Percentiles rank a stretch among this genome's conserved stretches.
Conservation (phyloP, 2,888 invertebrate species). For the Octonoba sinensis region DNA sequence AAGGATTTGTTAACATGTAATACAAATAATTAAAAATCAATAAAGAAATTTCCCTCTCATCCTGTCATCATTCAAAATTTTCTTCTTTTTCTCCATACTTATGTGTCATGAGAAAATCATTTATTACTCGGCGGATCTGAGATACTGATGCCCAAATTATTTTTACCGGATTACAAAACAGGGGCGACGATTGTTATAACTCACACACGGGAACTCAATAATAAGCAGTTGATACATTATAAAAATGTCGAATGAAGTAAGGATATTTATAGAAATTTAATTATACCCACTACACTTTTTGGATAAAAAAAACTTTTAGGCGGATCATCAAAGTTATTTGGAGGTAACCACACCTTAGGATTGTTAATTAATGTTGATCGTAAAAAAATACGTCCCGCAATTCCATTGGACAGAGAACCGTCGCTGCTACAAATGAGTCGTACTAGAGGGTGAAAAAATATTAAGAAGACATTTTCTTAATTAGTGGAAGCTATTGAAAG, state of each 20-base stretch:
- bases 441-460: slow-evolving; percentile 1
- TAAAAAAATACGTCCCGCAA: slow-evolving; percentile 41
- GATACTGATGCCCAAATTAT: slow-evolving; percentile 39
- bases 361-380: slow-evolving; percentile 51
- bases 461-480: slow-evolving; percentile 15
- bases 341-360: slow-evolving; percentile 54
- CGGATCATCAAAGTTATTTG: slow-evolving; percentile 44
- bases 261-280: slow-evolving; percentile 60
- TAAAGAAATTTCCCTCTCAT: slow-evolving; percentile 47
- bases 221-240: slow-evolving; percentile 55
- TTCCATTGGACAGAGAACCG: slow-evolving; percentile 18
- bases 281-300: slow-evolving; percentile 42
- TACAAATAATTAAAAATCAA: slow-evolving; percentile 42
- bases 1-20: too few species aligned
- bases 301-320: slow-evolving; percentile 36
- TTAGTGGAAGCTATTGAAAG: slow-evolving; percentile 8
- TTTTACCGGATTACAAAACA: slow-evolving; percentile 51
- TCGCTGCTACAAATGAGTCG: slow-evolving; percentile 27
- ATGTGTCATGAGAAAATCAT: slow-evolving; percentile 52
- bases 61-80: slow-evolving; percentile 54
- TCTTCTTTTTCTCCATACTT: slow-evolving; percentile 40
- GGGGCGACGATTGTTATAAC: slow-evolving; percentile 50
- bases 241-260: slow-evolving; percentile 39
- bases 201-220: slow-evolving; percentile 47
- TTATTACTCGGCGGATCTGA: slow-evolving; percentile 41